Base-by-base conservation (phyloP, 2,888 invertebrate genomes). In the Pristionchus japonicus region DNA sequence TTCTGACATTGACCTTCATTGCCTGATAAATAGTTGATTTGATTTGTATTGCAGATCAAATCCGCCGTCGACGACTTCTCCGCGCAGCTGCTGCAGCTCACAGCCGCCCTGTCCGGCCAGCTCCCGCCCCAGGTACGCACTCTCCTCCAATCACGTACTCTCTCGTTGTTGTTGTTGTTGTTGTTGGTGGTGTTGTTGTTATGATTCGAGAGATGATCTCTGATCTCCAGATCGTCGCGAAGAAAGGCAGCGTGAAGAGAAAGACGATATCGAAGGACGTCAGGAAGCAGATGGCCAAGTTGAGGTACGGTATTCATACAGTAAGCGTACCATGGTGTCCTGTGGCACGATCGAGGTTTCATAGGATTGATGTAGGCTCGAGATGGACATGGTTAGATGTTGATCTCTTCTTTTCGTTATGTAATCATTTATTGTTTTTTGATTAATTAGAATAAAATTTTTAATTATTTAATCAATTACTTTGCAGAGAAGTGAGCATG, bases 261-360 rank as follows among this genome's bases (percentile, higher is more conserved):
- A 86, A 86, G 49, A 34, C 47, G 31, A 89, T 90, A 47, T 89
- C 90, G 20, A 90, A 91, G 82, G 91, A 90, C 80, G 91, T 92
- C 70, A 85, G 90, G 27, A 86, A 89, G 49, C 92, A 92, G 80
- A 93, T 93, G 93, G 90, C 90, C 61, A 92, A 92, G 88, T 86
- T 93, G 83, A 89, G 93, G 49, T 93, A 92, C 89, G 89, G 88
- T 6, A n/a, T n/a, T n/a, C n/a, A n/a, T n/a, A n/a, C n/a, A n/a
- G n/a, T n/a, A n/a, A n/a, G n/a, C n/a, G n/a, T n/a, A n/a, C n/a
- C n/a, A n/a, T n/a, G 43, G 52, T 57, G 52, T 11, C 17, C 17
- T 4, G 15, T 57, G 52, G 20, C 3, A 11, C 4, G 13, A 57
- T 57, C 23, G 7, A 57, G 52, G 52, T 57, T 57, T 57, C 52